These are phyloP conservation scores for Megaustenia siamemsis DNA, from an alignment of 2,888 invertebrate species.

Conservation along the genomic window DNA sequence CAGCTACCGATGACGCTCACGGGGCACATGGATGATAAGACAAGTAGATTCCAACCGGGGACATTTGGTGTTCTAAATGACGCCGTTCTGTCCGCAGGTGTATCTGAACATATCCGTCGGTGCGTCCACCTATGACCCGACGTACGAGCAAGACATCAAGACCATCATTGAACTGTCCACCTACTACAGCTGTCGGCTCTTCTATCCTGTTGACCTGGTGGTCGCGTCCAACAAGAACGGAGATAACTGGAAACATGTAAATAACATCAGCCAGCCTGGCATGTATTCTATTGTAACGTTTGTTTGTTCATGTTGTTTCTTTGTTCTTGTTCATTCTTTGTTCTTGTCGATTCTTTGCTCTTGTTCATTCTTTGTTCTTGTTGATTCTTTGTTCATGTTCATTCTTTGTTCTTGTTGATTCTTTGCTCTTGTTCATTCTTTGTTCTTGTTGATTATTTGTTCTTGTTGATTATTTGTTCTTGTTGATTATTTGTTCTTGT, in stretches of 20 bases:
- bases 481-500: too few relatives aligned
- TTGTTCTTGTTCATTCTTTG: not conserved
- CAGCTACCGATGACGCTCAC: too few relatives aligned
- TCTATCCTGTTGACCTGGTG: conserved; percentile 41
- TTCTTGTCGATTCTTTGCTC: not conserved
- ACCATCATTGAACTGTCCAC: conserved; percentile 26
- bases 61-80: too few relatives aligned
- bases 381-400: not conserved
- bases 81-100: not conserved
- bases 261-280: not conserved
- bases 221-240: conserved; percentile 19
- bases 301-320: too few relatives aligned
- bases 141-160: not conserved
- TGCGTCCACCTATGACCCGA: not conserved
- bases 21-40: too few relatives aligned
- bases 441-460: too few relatives aligned
- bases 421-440: not conserved
- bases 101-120: not conserved
- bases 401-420: not conserved
- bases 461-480: too few relatives aligned
- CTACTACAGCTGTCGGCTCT: conserved; percentile 29
- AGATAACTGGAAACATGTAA: not conserved
- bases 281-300: not conserved
- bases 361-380: too few relatives aligned
- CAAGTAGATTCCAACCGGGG: too few relatives aligned